Conservation (phyloP, 2,113 vertebrate genomes). For the Nipponia nippon region DNA sequence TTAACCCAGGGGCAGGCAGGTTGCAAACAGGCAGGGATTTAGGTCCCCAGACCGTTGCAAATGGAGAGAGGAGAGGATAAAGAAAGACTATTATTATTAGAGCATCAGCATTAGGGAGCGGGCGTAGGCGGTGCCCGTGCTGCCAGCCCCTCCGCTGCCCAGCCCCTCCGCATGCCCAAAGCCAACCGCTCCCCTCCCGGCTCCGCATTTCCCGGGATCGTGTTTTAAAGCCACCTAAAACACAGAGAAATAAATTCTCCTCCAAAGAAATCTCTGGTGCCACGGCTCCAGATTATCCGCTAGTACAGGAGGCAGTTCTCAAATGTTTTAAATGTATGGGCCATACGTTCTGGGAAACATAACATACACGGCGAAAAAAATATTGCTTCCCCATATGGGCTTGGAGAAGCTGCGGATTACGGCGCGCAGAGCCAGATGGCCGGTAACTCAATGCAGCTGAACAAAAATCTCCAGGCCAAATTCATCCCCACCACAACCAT, state of each 20-base stretch:
- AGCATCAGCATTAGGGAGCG: rapidly evolving
- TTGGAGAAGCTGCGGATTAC: not conserved
- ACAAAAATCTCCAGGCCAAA: conserved; percentile 15
- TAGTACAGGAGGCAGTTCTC: not conserved
- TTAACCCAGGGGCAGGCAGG: not conserved
- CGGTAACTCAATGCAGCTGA: conserved; percentile 34
- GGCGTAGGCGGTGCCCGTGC: rapidly evolving
- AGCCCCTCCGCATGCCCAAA: rapidly evolving
- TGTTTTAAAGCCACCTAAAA: not conserved
- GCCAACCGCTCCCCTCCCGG: not conserved
- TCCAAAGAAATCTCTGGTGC: not conserved
- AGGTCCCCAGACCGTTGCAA: not conserved
- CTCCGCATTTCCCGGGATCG: not conserved
- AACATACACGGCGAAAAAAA: conserved; percentile 17
- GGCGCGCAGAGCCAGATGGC: conserved; percentile 54
- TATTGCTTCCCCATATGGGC: conserved; percentile 57
- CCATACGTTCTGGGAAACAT: conserved; percentile 56
- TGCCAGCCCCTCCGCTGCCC: not conserved
- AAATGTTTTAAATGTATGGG: conserved; percentile 16
- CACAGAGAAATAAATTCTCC: not conserved
- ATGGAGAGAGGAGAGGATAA: not conserved
- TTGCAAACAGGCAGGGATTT: not conserved
- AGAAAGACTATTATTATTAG: not conserved
- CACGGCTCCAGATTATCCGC: not conserved
- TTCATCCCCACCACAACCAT: not conserved